Evolutionary conservation across 2,113 vertebrate genomes (phyloP), one percentile per base, ranked within the genome.

Genomic region (Tangachromis dhanisi): DNA sequence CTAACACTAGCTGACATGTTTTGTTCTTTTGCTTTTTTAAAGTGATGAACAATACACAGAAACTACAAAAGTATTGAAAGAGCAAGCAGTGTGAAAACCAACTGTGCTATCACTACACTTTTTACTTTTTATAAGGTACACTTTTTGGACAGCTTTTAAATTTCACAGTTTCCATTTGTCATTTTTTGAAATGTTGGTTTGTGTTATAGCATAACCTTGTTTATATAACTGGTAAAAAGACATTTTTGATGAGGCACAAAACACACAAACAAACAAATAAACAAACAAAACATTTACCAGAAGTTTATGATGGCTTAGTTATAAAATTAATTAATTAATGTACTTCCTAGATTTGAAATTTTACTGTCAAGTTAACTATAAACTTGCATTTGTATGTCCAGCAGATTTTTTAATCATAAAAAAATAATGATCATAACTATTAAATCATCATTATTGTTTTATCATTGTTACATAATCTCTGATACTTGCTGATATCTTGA

Each of bases 351-450:
- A 55, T 90, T 33, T 76, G 8, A 68, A 3, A 4, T 88, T 81
- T 79, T 68, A 90, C 54, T 24, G 35, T 24, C 35, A 71, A 40
- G 14, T 81, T 66, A 24, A 53, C 24, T 54, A 10, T 33, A n/a
- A 89, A 83, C 19, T 66, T 66, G 7, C 45, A 19, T 7, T 66
- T 11, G 4, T n/a, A 54, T 83, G 53, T 57, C 40, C 33, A 35
- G 8, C 53, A 13, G 19, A 63, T 35, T 33, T 63, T 81, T 86
- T 87, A 71, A 83, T 79, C 35, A 17, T 88, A 88, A 81, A 88
- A 73, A 63, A 57, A 51, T 9, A n/a, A 51, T 5, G 8, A 51
- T n/a, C 49, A 17, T 9, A 13, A 29, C 13, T 35, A 31, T 40
- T 12, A 49, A 81, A 80, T 26, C 17, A 17, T 49, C 12, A 17